Conservation (phyloP, 2,113 vertebrate genomes). For the Setophaga kirtlandii region DNA sequence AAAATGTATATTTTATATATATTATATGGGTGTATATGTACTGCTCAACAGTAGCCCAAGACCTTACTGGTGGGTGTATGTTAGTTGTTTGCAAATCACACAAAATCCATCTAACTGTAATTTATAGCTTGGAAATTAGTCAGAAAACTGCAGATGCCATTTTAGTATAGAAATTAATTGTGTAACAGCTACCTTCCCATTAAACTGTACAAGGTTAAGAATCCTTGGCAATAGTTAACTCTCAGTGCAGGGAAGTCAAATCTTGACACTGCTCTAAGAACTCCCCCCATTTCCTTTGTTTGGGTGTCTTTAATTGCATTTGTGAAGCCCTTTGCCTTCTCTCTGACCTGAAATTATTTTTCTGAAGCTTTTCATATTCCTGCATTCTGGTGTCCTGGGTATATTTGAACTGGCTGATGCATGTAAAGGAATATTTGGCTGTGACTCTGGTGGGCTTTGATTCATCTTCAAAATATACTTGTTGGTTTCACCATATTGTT, state of each 20-base stretch:
- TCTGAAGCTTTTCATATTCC: background rate
- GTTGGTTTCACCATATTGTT: background rate
- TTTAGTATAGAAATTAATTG: background rate
- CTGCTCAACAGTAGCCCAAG: background rate
- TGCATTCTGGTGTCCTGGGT: background rate
- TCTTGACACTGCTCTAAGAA: background rate
- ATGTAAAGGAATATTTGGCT: background rate
- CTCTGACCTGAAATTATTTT: background rate
- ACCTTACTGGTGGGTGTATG: background rate
- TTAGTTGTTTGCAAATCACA: background rate
- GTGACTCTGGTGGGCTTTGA: background rate
- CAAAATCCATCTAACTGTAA: background rate
- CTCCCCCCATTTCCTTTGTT: background rate
- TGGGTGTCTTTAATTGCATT: background rate
- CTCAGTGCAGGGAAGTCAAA: background rate
- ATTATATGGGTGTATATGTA: background rate
- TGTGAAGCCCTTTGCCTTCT: background rate
- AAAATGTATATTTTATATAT: background rate
- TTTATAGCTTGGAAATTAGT: background rate
- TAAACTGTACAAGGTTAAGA: background rate
- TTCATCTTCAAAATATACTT: background rate
- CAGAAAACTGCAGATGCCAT: background rate
- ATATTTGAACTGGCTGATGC: background rate
- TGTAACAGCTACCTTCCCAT: background rate
- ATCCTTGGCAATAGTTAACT: background rate